A percentile compares a stretch with the other conserved stretches of the same genome.
Conservation (phyloP, 2,888 invertebrate genomes). For the Xylophagus ater region DNA sequence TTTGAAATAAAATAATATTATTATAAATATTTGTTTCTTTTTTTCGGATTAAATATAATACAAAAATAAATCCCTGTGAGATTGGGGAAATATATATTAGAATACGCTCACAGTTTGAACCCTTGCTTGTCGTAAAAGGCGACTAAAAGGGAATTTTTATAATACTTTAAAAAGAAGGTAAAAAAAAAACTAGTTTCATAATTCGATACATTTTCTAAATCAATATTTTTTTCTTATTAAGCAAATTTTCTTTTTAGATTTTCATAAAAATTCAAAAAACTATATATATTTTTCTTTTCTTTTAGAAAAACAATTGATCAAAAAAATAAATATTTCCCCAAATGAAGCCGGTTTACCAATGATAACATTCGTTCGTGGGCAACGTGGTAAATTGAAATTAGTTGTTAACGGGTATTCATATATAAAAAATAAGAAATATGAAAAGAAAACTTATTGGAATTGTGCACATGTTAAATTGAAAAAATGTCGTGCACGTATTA, state of each 20-base stretch:
- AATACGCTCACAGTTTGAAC: no score
- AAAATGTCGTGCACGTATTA: conserved; percentile 25
- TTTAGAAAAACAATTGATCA: conserved; percentile 1
- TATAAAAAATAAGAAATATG: conserved; percentile 25
- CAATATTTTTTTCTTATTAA: background rate
- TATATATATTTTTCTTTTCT: background rate
- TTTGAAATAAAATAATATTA: no score
- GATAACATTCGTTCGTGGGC: conserved; percentile 22
- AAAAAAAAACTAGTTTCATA: no score
- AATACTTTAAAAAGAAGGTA: no score
- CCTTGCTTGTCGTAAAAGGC: no score
- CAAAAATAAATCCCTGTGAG: no score
- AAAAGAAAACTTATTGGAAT: conserved; percentile 26
- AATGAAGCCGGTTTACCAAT: background rate
- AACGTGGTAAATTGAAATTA: conserved; percentile 27
- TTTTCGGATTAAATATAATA: no score
- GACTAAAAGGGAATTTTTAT: no score
- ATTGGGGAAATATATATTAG: no score
- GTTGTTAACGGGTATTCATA: conserved; percentile 26
- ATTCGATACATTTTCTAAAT: no score
- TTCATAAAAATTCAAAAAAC: background rate
- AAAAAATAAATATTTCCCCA: conserved; percentile 1
- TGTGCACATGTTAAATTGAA: conserved; percentile 24
- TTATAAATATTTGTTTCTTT: no score
- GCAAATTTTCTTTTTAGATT: background rate